Base-by-base conservation (phyloP, 2,113 vertebrate species). In the Probosciger aterrimus region DNA sequence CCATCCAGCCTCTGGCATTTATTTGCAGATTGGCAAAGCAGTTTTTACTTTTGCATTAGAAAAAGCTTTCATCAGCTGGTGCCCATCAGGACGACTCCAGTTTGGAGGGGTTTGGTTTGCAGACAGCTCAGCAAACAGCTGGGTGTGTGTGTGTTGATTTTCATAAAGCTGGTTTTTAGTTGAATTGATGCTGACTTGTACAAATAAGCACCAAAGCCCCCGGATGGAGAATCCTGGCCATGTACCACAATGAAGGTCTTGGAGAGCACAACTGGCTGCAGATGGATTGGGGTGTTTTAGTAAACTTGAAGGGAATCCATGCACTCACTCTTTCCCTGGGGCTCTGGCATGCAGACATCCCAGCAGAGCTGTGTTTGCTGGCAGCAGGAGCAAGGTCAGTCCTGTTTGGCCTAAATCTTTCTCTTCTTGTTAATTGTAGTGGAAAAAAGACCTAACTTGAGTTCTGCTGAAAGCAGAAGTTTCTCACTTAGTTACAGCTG, bases 331-430 rank as follows among this genome's bases (percentile, higher is more conserved):
- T 71, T 86, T 93, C 86, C 77, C 86, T 5, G 7, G 78, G 31
- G 22, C 81, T 80, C 85, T 91, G 94, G 93, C 92, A 88, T 37
- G 33, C 81, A 35, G 88, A 47, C 60, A 70, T 77, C 88, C 33
- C 37, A 35, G 57, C 4, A 12, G 33, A 74, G 69, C 57, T 88
- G 71, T n/a, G 82, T 92, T 93, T 95, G 75, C 92, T 96, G 95
- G 84, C 90, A 88, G 31, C 39, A 59, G 59, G 14, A 96, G 35
- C 71, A 77, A 85, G 86, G 79, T 69, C 90, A 82, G 17, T 28
- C 63, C 68, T 63, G 64, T 80, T 76, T 83, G 86, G 78, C 86
- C 63, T 65, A 9, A 6, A 12, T 53, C 17, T 31, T 25, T 55
- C 44, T 18, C 55, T 78, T 18, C 55, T 78, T 35, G 57, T n/a